phyloP scores from a whole-genome alignment of 2,797 vertebrate genomes.

The Microchirus variegatus region DNA sequence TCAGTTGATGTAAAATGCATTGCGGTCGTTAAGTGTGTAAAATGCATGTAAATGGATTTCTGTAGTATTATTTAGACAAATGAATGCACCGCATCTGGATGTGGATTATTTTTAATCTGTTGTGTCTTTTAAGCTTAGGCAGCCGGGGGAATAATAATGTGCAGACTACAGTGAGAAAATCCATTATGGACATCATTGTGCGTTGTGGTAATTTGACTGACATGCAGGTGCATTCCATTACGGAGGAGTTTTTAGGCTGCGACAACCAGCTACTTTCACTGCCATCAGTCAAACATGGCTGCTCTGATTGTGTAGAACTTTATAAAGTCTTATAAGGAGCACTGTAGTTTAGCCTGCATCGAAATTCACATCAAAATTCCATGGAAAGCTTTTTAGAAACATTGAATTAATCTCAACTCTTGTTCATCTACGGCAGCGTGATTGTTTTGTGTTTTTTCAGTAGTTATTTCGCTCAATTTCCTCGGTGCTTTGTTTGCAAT shows the following conservation, averaged over 20 bases:
- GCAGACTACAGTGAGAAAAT: conserved; percentile 9
- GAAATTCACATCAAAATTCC: conserved; percentile 30
- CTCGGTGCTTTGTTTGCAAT: conserved; percentile 51
- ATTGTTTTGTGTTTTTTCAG: conserved; percentile 37
- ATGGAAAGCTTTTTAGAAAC: conserved; percentile 46
- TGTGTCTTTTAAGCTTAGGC: background rate
- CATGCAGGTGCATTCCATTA: background rate
- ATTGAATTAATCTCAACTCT: conserved; percentile 49
- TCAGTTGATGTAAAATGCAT: background rate
- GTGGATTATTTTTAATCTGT: conserved; percentile 18
- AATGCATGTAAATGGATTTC: background rate
- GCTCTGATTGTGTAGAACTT: conserved; percentile 15
- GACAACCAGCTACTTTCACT: conserved; percentile 2
- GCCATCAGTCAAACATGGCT: background rate
- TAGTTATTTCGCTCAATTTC: conserved; percentile 46
- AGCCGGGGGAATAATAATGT: conserved; percentile 12
- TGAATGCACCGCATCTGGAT: conserved; percentile 3
- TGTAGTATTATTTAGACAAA: background rate
- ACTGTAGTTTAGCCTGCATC: conserved; percentile 22
- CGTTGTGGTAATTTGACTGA: conserved; percentile 1
- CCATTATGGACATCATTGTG: conserved; percentile 5
- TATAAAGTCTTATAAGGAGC: background rate
- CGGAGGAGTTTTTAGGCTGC: conserved; percentile 8
- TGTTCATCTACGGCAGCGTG: conserved; percentile 26
- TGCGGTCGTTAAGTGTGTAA: background rate